These are phyloP conservation scores for Acanthochromis polyacanthus DNA, from an alignment of 2,113 vertebrate genomes.

Conservation along the genomic window DNA sequence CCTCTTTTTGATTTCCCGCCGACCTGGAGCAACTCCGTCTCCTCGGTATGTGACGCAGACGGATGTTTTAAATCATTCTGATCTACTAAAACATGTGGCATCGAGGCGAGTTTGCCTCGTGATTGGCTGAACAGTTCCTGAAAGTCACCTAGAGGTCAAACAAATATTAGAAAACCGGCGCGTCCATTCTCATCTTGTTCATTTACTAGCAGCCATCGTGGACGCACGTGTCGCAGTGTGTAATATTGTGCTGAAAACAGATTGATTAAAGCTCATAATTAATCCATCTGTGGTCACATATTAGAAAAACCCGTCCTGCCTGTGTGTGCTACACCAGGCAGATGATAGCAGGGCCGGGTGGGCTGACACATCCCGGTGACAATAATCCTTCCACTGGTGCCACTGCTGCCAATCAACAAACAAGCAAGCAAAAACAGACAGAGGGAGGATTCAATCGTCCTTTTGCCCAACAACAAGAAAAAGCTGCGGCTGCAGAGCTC, in stretches of 20 bases:
- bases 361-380: constrained; percentile 30
- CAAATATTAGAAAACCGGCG: constrained; percentile 6
- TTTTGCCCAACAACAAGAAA: background rate
- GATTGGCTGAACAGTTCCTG: constrained; percentile 14
- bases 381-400: constrained; percentile 18
- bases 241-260: constrained; percentile 15
- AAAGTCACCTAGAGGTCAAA: constrained; percentile 28
- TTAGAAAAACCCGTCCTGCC: constrained; percentile 23
- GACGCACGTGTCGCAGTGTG: background rate
- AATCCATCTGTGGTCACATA: constrained; percentile 47
- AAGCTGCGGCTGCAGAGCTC: background rate
- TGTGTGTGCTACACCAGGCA: constrained; percentile 1
- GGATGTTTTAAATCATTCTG: background rate
- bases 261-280: constrained; percentile 55
- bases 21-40: background rate
- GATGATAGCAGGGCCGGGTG: constrained; percentile 20
- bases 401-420: constrained; percentile 11
- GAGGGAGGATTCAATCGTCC: constrained; percentile 1
- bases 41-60: background rate
- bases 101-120: background rate
- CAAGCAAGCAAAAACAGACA: constrained; percentile 2
- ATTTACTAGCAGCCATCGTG: constrained; percentile 23
- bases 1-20: constrained; percentile 18
- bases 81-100: background rate
- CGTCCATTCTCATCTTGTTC: constrained; percentile 5